A percentile compares a stretch with the other conserved stretches of the same genome.
phyloP scores from a whole-genome alignment of 2,113 vertebrate genomes.

The Brevimyrus niger region DNA sequence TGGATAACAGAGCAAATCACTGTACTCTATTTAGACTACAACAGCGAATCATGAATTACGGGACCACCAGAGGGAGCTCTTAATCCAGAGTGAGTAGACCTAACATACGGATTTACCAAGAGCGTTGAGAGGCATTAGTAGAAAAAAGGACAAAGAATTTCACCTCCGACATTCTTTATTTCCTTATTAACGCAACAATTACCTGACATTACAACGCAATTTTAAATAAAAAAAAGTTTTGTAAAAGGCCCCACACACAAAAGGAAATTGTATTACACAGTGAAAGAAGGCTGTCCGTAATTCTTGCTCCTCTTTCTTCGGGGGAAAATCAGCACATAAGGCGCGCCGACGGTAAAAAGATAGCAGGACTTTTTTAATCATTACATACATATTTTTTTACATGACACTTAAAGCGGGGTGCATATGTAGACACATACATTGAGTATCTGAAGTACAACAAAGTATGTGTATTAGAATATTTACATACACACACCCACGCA shows the following conservation, averaged over 20 bases:
- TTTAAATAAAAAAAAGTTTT: conserved; percentile 57
- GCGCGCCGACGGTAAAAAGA: conserved; percentile 7
- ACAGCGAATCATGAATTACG: not conserved
- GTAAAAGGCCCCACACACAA: conserved; percentile 36
- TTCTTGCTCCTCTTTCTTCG: conserved; percentile 12
- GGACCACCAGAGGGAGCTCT: not conserved
- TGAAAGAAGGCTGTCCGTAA: conserved; percentile 41
- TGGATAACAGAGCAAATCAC: not conserved
- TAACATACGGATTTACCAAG: not conserved
- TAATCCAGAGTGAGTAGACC: not conserved
- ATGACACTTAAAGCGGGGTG: not conserved
- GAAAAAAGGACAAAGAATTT: not conserved
- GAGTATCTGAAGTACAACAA: not conserved
- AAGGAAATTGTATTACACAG: conserved; percentile 38
- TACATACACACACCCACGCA: conserved; percentile 20
- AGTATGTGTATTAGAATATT: conserved; percentile 28
- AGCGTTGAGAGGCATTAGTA: not conserved
- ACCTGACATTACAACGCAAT: conserved; percentile 58
- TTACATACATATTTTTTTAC: not conserved
- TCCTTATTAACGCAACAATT: conserved; percentile 61
- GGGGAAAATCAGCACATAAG: conserved; percentile 20
- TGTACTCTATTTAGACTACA: not conserved
- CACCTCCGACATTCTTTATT: conserved; percentile 50
- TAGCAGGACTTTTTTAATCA: conserved; percentile 11
- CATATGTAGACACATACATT: not conserved